Base-by-base conservation (phyloP, 2,888 invertebrate genomes). In the Heteropelma amictum region DNA sequence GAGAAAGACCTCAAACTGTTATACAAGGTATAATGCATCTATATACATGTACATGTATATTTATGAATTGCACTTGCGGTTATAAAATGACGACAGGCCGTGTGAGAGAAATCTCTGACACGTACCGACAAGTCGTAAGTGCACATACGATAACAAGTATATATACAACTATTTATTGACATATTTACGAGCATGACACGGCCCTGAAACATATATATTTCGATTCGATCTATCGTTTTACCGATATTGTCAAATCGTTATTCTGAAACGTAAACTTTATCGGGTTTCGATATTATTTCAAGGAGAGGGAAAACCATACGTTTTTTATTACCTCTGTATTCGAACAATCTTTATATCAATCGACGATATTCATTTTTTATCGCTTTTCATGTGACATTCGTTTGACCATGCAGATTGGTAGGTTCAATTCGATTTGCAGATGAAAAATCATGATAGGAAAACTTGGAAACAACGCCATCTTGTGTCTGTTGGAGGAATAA, bases 21-120 rank as follows among this genome's bases (percentile, higher is more conserved):
- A 42, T 10, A 8, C 19, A n/a, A 26, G 35, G n/a, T 7, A 26
- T 42, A 40, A 40, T 28, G 19, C 19, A 21, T 21, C 10, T 51
- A 33, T 21, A 21, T 10, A 42, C 28, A 14, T 19, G n/a, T 42
- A 6, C 7, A 45, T 21, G 3, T 19, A 17, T 33, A 53, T 33
- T 33, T 17, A 33, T n/a, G n/a, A 53, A 2, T 1, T 45, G 23
- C 10, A 3, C 30, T 4, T 19, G 2, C 6, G 12, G 1, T 21
- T 10, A 28, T 14, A 45, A 45, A 33, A 45, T 30, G 30, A n/a
- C 7, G 14, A 35, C 10, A 56, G 4, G 8, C 33, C 33, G 6
- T n/a, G 19, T 17, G 26, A 35, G 56, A 67, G 47, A 67, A 67
- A 47, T 56, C 45, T 47, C 56, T 26, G 42, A 47, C 51, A 47